Evolutionary conservation across 2,113 vertebrate species (phyloP), one percentile per base, ranked within the genome.

Genomic region (Coturnix japonica): DNA sequence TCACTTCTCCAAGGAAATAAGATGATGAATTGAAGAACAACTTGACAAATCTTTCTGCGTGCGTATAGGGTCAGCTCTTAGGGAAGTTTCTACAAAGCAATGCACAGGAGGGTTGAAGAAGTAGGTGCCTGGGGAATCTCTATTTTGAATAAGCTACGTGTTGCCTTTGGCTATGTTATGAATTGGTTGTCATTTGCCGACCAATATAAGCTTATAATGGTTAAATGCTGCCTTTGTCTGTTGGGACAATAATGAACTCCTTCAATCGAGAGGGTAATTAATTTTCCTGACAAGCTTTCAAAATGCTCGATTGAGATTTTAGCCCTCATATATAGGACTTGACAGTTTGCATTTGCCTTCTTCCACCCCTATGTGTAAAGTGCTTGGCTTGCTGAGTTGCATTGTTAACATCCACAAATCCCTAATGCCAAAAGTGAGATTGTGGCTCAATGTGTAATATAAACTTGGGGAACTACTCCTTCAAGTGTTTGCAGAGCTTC

Each of bases 201-300:
- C 82, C 85, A 78, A 33, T 84, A n/a, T 66, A 79, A 81, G 59
- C 74, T 93, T 94, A 97, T 79, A 95, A 89, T 90, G 95, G 95
- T 96, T 94, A 97, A 98, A 96, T 71, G 73, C 77, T 94, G 93
- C 89, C 65, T 96, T 95, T 96, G 95, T 97, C 96, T 89, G 25
- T 51, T 81, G 93, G 85, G 96, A 96, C 83, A 94, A 89, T 91
- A 93, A 71, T 35, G 26, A 53, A 76, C 92, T 97, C 77, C 93
- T 94, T 95, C 96, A 97, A 96, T 97, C 96, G 94, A 96, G 83
- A 92, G 69, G 85, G 91, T 96, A 97, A 97, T 98, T 98, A 96
- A 96, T 97, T 97, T 96, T 93, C 95, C 82, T 97, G 96, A 96
- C 95, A 95, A 94, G 91, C 94, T 86, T 97, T 97, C 92, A 94